Evolutionary conservation across 2,797 vertebrate species (phyloP), one percentile per base, ranked within the genome.

Genomic region (Psittacula echo): DNA sequence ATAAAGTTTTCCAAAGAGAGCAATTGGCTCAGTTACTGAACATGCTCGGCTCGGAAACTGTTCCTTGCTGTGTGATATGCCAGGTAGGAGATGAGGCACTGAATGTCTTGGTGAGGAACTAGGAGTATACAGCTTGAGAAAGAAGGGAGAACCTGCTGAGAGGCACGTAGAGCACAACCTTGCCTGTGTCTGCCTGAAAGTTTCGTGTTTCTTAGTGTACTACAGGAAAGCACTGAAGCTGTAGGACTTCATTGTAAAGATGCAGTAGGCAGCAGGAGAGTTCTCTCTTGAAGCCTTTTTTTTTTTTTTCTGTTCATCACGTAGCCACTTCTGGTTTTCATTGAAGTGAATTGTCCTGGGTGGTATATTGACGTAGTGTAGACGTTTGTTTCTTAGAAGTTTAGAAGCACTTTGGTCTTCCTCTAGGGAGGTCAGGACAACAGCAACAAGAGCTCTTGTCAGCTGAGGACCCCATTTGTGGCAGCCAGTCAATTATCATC

Each of bases 81-180:
- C 9, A 48, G n/a, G 37, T 8, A 51, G 41, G 16, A 77, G 27
- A 23, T 3, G 8, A 34, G 14, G 11, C 73, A 10, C 7, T 6
- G 56, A 85, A 14, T 2, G 3, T 47, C 32, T 17, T n/a, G 18
- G 21, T 45, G 56, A 44, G 47, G 21, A 66, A 13, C 26, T 50
- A 32, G 26, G 39, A 70, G 23, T 0, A 0, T 10, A 3, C 0
- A 1, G 21, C 16, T 71, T 29, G 29, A 10, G 41, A 24, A 58
- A n/a, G 10, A 66, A 32, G 4, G 1, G 10, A 42, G 16, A 60
- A 30, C 10, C 32, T 50, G 54, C 47, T 23, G 68, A 76, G 42
- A 62, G 67, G 7, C 3, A 2, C 0, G 0, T 20, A 27, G 13
- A 54, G 9, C 32, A 41, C 26, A 74, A 9, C 30, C 13, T 30